A percentile compares a stretch with the other conserved stretches of the same genome.
Conservation (phyloP, 1,140 invertebrate species). For the Formica selysi region DNA sequence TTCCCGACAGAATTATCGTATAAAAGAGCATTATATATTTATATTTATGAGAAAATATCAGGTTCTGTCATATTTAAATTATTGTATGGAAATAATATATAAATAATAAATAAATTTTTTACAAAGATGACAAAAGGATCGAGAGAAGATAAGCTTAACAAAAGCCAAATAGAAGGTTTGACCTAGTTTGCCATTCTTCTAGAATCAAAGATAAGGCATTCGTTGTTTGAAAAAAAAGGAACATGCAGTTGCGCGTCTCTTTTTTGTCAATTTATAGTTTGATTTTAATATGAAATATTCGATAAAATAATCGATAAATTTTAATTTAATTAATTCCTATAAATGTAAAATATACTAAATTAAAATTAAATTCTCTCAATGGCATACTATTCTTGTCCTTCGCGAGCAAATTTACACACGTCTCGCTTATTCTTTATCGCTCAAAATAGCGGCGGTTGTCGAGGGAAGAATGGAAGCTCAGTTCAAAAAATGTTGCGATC, state of each 20-base stretch:
- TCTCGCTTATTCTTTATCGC: neutral
- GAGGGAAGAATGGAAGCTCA: constrained; percentile 80
- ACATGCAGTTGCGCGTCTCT: neutral
- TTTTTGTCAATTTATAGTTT: neutral
- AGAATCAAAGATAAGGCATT: neutral
- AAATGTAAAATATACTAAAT: constrained; percentile 2
- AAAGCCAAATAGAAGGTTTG: constrained; percentile 40
- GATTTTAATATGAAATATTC: neutral
- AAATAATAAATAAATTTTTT: constrained; percentile 26
- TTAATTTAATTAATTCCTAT: neutral
- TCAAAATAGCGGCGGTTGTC: constrained; percentile 24
- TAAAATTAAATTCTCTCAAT: neutral
- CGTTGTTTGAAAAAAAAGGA: neutral
- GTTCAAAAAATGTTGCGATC: constrained; percentile 86
- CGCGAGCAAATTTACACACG: neutral
- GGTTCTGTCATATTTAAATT: neutral
- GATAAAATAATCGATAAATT: neutral
- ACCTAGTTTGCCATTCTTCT: constrained; percentile 27
- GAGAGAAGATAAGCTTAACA: constrained; percentile 46
- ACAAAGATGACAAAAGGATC: neutral
- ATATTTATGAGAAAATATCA: neutral
- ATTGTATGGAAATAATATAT: neutral
- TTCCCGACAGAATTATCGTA: neutral
- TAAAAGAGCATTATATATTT: neutral
- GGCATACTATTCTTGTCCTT: neutral